A percentile compares a stretch with the other conserved stretches of the same genome.
phyloP scores from a whole-genome alignment of 2,888 invertebrate species.

The Phaonia tiefii region DNA sequence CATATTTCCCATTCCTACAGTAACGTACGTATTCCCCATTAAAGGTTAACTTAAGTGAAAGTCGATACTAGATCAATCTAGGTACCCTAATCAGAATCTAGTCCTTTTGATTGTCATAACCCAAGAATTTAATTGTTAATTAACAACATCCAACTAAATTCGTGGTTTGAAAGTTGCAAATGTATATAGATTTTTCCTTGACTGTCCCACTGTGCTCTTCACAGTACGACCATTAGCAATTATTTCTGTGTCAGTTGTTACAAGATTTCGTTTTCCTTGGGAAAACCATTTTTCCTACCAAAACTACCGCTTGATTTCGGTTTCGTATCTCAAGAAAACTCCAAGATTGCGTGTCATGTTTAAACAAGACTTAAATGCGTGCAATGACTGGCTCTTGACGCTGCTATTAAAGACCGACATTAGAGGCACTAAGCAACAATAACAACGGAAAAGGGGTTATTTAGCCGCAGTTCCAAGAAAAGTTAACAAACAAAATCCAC shows the following conservation, averaged over 20 bases:
- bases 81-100: too few species aligned
- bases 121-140: too few species aligned
- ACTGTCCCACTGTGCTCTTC: too few species aligned
- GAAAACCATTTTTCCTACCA: not conserved
- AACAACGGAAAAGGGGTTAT: slow-evolving; percentile 27
- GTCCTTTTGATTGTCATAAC: too few species aligned
- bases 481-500: slow-evolving; percentile 13
- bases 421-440: slow-evolving; percentile 24
- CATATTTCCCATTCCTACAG: too few species aligned
- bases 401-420: slow-evolving; percentile 47
- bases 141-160: too few species aligned
- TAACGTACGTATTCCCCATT: too few species aligned
- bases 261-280: not conserved
- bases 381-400: slow-evolving; percentile 30
- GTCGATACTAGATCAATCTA: too few species aligned
- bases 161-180: too few species aligned
- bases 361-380: slow-evolving; percentile 52
- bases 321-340: slow-evolving; percentile 17
- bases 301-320: not conserved
- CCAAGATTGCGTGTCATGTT: slow-evolving; percentile 55
- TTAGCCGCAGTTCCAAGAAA: slow-evolving; percentile 49
- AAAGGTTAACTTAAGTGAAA: too few species aligned
- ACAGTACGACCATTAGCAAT: too few species aligned
- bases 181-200: too few species aligned
- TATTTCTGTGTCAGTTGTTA: not conserved